Percentiles rank a stretch among this genome's conserved stretches.
These are phyloP conservation scores for Melanotaenia parkinsoni DNA, from an alignment of 2,797 vertebrate genomes.

Conservation along the genomic window DNA sequence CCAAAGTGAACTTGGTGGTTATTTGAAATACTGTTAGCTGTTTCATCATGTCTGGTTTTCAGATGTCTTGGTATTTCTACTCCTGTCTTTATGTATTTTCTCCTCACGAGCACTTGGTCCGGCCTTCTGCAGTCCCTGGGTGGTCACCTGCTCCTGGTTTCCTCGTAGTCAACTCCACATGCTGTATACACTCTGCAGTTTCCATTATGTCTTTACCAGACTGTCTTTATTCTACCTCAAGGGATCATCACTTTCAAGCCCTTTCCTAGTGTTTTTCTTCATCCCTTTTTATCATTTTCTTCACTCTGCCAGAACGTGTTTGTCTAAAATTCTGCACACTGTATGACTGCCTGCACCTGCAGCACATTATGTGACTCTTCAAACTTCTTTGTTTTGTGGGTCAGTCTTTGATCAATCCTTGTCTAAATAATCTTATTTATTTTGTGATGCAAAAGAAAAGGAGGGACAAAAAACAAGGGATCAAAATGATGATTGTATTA, in stretches of 20 bases:
- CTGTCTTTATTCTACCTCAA: neutral
- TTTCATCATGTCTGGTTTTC: neutral
- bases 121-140: neutral
- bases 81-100: neutral
- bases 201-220: conserved; percentile 2
- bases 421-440: neutral
- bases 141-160: neutral
- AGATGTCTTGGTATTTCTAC: neutral
- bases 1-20: conserved; percentile 3
- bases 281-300: neutral
- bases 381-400: neutral
- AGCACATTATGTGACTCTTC: neutral
- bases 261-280: neutral
- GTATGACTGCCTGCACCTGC: neutral
- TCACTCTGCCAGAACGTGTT: neutral
- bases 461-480: neutral
- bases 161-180: neutral
- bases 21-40: conserved; percentile 2
- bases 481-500: no score
- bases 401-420: neutral
- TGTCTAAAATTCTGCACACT: neutral
- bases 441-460: neutral
- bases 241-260: neutral
- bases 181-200: neutral
- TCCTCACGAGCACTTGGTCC: neutral